A percentile compares a stretch with the other conserved stretches of the same genome.
Conservation (phyloP, 37 sponge, comb jelly and placozoan species). For the Spongilla lacustris region DNA sequence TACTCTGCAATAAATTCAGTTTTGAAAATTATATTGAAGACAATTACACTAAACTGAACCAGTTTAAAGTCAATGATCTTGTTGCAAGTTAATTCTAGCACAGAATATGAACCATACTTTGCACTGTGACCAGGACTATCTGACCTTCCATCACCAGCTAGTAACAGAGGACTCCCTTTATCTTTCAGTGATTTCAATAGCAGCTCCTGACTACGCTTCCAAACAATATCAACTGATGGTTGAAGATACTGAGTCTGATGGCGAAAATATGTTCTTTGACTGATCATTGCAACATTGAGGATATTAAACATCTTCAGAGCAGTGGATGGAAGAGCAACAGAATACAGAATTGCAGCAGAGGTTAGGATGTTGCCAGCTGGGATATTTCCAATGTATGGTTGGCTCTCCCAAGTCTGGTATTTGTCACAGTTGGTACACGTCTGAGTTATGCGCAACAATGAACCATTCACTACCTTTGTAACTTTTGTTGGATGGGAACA, state of each 20-base stretch:
- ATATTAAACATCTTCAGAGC: constrained; percentile 24
- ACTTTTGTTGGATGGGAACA: constrained; percentile 1
- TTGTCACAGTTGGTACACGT: constrained; percentile 15
- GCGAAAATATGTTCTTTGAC: constrained; percentile 44
- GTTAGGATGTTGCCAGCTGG: constrained; percentile 63
- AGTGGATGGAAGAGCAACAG: constrained; percentile 58
- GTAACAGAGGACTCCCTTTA: neutral
- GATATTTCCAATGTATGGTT: constrained; percentile 28
- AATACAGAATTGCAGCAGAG: constrained; percentile 49
- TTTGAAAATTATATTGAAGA: neutral
- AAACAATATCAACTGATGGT: constrained; percentile 31
- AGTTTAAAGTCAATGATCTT: constrained; percentile 47
- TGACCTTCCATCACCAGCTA: constrained; percentile 70
- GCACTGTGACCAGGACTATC: constrained; percentile 71
- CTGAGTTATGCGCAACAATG: constrained; percentile 21
- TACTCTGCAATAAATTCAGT: constrained; percentile 15
- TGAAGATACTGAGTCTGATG: constrained; percentile 50
- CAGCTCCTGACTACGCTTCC: constrained; percentile 14
- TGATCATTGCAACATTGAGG: constrained; percentile 16
- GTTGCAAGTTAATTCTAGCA: constrained; percentile 44
- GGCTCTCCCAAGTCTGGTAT: constrained; percentile 35
- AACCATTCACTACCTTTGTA: constrained; percentile 22
- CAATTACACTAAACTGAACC: constrained; percentile 49
- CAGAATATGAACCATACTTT: constrained; percentile 59
- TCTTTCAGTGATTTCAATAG: constrained; percentile 23